A percentile compares a stretch with the other conserved stretches of the same genome.
Conservation (phyloP, 2,113 vertebrate species). For the Lagopus muta region DNA sequence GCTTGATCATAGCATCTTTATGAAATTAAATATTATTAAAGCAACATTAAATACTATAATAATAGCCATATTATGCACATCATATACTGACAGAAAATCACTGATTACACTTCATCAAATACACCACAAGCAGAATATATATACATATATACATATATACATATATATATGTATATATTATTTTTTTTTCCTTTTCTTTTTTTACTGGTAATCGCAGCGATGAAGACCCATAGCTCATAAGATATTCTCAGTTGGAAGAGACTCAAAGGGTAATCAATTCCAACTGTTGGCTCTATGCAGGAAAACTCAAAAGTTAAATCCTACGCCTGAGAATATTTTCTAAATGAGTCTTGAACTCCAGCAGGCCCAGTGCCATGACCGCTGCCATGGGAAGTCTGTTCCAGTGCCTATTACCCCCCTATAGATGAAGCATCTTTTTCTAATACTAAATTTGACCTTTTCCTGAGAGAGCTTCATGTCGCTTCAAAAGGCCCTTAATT, state of each 20-base stretch:
- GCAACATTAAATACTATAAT: not conserved
- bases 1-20: slow-evolving; percentile 1
- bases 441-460: no score
- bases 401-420: no score
- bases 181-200: slow-evolving; percentile 21
- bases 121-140: not conserved
- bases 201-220: slow-evolving; percentile 1
- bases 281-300: no score
- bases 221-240: not conserved
- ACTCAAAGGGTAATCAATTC: not conserved
- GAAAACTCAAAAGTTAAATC: no score
- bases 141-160: not conserved
- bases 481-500: not conserved
- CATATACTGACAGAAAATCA: slow-evolving; percentile 6
- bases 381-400: no score
- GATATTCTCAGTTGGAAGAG: not conserved
- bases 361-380: no score
- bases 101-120: slow-evolving; percentile 33
- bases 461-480: no score
- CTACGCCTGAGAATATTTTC: no score
- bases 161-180: not conserved
- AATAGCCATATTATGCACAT: not conserved
- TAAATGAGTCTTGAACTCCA: no score
- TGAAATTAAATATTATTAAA: slow-evolving; percentile 37
- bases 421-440: no score